A percentile compares a stretch with the other conserved stretches of the same genome.
Evolutionary conservation across 2,797 vertebrate genomes (phyloP).

Genomic region (Neomorphus geoffroyi): DNA sequence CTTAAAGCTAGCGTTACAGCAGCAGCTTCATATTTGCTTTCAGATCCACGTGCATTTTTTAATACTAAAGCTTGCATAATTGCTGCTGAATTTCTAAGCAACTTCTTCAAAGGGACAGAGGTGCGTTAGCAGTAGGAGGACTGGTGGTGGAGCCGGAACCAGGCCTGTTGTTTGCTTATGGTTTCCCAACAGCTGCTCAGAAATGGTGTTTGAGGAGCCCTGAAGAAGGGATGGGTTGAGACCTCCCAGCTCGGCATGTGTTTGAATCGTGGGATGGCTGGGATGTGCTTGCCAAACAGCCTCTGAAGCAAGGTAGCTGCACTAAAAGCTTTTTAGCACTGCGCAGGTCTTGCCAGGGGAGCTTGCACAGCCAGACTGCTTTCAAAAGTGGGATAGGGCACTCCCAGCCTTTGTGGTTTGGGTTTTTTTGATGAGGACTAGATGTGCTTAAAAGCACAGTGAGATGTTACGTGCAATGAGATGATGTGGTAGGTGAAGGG

Average conservation of each 20-base stretch:
- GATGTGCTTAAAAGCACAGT: not conserved
- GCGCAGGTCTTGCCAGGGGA: not conserved
- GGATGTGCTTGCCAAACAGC: not conserved
- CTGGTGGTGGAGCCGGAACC: not conserved
- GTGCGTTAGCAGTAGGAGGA: not conserved
- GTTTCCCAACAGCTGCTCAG: not conserved
- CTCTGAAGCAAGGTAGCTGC: not conserved
- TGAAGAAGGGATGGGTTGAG: not conserved
- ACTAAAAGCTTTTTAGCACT: not conserved
- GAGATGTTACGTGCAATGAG: not conserved
- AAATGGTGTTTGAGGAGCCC: not conserved
- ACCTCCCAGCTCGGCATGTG: not conserved
- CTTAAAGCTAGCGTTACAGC: conserved; percentile 48
- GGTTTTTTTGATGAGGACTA: not conserved
- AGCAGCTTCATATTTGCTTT: conserved; percentile 49
- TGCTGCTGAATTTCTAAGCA: conserved; percentile 67
- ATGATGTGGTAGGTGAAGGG: not conserved
- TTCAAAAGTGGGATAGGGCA: not conserved
- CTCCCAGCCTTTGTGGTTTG: no score
- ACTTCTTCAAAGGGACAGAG: conserved; percentile 42
- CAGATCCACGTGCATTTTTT: conserved; percentile 66
- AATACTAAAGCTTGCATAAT: conserved; percentile 73
- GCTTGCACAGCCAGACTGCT: not conserved
- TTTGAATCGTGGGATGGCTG: not conserved
- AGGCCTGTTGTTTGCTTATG: not conserved